Base-by-base conservation (phyloP, 2,888 invertebrate genomes). In the Glomeris marginata region DNA sequence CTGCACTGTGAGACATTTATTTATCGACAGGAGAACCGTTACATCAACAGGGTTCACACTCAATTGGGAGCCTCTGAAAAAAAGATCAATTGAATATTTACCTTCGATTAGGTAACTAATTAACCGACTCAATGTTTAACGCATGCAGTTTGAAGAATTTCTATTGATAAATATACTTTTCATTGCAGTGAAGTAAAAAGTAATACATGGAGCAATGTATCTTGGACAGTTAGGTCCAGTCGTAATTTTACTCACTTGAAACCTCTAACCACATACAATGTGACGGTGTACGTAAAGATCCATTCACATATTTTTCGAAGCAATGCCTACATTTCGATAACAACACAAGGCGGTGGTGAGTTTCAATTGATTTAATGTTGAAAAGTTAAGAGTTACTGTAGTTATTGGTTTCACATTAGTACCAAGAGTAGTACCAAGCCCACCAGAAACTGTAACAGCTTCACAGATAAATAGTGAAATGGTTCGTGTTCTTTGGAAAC, bases 261-360 rank as follows among this genome's bases (percentile, higher is more conserved):
- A 53, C 78, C 86, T 0, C 81, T 70, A 59, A 84, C 84, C 0
- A 69, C 72, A n/a, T 87, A 87, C 62, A 84, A 84, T 57, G 72
- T 85, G 52, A 85, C 84, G 0, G 79, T 86, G 46, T 84, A 78
- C 64, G 80, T 83, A 0, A 49, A 49, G 18, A 16, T 45, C 28
- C 18, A 44, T 28, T 38, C 38, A 18, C 36, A 37, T 20, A 21
- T 40, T 5, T 49, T 45, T 49, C 38, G 44, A 20, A 5, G 28
- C 3, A 44, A 49, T 22, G 16, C 38, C 37, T 49, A 49, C 21
- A 16, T 42, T 33, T 8, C 35, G 1, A 22, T 37, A 22, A 45
- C 2, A n/a, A 46, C 69, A 80, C 78, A 63, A 68, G 76, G 77
- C 63, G 53, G 56, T 59, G 44, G 22, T 46, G n/a, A 41, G 5